Conservation (phyloP, 23 tunicate genomes). For the Phallusia fumigata region DNA sequence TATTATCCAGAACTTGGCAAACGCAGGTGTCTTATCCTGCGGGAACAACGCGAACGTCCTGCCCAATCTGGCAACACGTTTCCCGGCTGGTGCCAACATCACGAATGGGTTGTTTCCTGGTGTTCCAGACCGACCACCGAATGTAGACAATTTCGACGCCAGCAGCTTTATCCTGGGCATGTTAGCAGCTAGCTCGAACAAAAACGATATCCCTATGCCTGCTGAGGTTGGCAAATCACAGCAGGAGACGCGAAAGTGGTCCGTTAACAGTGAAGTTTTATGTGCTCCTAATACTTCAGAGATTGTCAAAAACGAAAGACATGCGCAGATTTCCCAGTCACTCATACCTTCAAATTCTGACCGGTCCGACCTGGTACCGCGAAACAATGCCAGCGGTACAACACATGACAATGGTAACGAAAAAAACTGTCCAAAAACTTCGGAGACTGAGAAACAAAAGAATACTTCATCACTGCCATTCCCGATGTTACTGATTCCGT, state of each 20-base stretch:
- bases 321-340: no score
- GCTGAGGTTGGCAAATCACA: no score
- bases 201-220: neutral
- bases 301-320: no score
- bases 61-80: neutral
- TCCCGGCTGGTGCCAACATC: neutral
- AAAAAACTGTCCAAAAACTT: neutral
- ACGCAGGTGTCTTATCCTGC: neutral
- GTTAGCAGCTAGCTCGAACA: conserved; percentile 16
- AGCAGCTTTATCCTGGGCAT: conserved; percentile 21
- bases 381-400: no score
- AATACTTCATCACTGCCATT: conserved; percentile 4
- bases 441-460: neutral
- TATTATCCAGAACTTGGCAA: neutral
- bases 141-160: conserved; percentile 9
- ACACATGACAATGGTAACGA: no score
- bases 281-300: no score
- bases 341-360: no score
- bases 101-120: neutral
- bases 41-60: neutral
- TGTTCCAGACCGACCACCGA: neutral
- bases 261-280: no score
- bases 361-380: no score
- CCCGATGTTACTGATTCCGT: conserved; percentile 39
- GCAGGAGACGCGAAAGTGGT: no score